Evolutionary conservation across 1,140 invertebrate genomes (phyloP).

Genomic region (Drosophila pandora): DNA sequence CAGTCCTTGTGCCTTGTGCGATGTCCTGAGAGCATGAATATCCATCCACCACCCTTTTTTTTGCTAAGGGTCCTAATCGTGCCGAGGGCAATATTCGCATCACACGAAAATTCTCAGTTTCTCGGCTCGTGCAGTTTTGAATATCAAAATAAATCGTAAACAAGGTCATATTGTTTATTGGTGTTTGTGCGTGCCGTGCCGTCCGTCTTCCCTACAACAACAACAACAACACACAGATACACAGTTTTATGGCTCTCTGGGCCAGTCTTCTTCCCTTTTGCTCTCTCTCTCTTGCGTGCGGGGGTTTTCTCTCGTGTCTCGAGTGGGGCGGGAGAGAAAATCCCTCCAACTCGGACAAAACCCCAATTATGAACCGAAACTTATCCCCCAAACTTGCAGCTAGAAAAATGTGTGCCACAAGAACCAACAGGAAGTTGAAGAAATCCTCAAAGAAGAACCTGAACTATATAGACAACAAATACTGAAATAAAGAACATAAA

Average conservation of each 20-base stretch:
- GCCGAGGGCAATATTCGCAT: conserved; percentile 55
- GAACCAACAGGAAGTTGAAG: conserved; percentile 70
- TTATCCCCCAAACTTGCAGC: conserved; percentile 58
- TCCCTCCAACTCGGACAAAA: conserved; percentile 22
- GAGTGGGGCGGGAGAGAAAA: conserved; percentile 19
- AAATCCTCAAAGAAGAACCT: conserved; percentile 79
- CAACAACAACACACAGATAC: conserved; percentile 9
- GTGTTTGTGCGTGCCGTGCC: conserved; percentile 38
- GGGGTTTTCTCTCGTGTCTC: conserved; percentile 25
- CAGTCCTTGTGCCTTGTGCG: neutral
- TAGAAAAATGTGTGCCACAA: conserved; percentile 78
- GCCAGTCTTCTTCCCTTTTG: neutral
- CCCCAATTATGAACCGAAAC: conserved; percentile 13
- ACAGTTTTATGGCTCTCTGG: conserved; percentile 32
- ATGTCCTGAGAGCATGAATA: too few relatives aligned
- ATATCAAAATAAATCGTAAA: conserved; percentile 83
- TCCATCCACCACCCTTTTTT: conserved; percentile 30
- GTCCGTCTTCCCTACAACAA: conserved; percentile 7
- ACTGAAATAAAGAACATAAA: conserved; percentile 27
- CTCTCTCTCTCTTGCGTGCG: conserved; percentile 31
- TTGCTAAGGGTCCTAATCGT: neutral
- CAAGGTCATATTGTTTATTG: conserved; percentile 72
- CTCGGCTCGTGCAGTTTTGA: conserved; percentile 71
- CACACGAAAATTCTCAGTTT: conserved; percentile 36
- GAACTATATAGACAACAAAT: conserved; percentile 69